Evolutionary conservation across 2,888 invertebrate genomes (phyloP), one percentile per base, ranked within the genome.

Genomic region (Lithodes maja): DNA sequence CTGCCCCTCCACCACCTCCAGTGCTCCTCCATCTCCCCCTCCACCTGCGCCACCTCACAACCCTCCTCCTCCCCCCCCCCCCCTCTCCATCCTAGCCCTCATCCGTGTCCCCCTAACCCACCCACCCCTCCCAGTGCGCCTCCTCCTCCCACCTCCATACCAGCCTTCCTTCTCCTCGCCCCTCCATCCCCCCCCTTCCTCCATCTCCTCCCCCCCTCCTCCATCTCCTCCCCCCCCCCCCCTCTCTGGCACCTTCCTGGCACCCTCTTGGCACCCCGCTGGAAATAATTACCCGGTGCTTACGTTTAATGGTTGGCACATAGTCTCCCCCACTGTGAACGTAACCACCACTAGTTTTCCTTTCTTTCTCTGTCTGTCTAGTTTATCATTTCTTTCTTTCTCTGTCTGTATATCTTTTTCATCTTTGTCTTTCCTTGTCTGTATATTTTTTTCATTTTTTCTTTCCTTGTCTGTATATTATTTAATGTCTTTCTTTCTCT

Each of bases 171-270:
- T 61, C 12, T 12, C 61, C 12, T 61, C 12, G 5, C 12, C 61
- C 61, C 12, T 12, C 12, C 12, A 7, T 61, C 5, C 61, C 61
- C 61, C 5, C 12, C 61, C 12, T 9, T 61, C 61, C 61, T 61
- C 61, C 5, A 12, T 61, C 12, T 61, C 12, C 61, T 61, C 12
- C 61, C 1, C 61, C 61, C 12, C 61, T 74, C 33, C 75, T 74
- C 3, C 75, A 17, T 74, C 75, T 7, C 75, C 75, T 74, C 75
- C n/a, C 75, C 75, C 75, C 5, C 75, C 5, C n/a, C 75, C n/a
- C 75, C 75, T 33, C 49, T 33, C 75, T 33, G 33, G 33, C 33
- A 33, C 33, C 33, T 33, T 33, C 33, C 33, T 33, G 33, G 33
- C 33, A 33, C 33, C 33, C 33, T 33, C 33, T 33, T 33, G 33